Percentiles rank a stretch among this genome's conserved stretches.
These are phyloP conservation scores for Heterohyrax brucei DNA, from an alignment of 2,797 vertebrate genomes.

Conservation along the genomic window DNA sequence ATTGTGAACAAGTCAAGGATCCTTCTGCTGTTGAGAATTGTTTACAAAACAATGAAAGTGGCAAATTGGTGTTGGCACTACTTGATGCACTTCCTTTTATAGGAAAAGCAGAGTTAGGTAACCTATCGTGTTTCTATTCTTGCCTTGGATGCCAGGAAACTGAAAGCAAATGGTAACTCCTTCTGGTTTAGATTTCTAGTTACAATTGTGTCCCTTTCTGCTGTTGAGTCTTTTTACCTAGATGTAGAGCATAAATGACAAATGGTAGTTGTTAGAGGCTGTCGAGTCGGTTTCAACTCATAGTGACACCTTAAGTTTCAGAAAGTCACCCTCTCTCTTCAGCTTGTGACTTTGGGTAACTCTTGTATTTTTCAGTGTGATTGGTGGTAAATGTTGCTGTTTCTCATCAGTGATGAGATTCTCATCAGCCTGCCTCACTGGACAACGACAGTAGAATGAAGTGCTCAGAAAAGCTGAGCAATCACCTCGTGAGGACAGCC, in stretches of 20 bases:
- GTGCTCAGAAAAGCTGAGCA: background rate
- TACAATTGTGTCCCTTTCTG: slow-evolving; percentile 69
- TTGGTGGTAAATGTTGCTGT: background rate
- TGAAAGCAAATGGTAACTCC: slow-evolving; percentile 55
- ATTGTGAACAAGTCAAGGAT: background rate
- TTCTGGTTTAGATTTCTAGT: slow-evolving; percentile 73
- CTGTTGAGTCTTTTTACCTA: slow-evolving; percentile 12
- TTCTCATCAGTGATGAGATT: background rate
- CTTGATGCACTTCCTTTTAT: slow-evolving; percentile 76
- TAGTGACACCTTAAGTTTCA: slow-evolving; percentile 5
- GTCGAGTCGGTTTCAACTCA: no score
- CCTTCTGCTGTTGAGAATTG: slow-evolving; percentile 9
- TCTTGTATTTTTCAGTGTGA: background rate
- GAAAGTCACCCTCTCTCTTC: slow-evolving; percentile 27
- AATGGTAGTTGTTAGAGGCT: background rate
- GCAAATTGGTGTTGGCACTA: background rate
- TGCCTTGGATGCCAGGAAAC: slow-evolving; percentile 69
- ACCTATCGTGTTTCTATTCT: slow-evolving; percentile 72
- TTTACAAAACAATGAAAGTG: slow-evolving; percentile 46
- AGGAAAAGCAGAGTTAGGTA: slow-evolving; percentile 74
- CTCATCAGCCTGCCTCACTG: background rate
- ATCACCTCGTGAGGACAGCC: background rate
- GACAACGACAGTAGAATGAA: slow-evolving; percentile 15
- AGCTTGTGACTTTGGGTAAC: background rate
- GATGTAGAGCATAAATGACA: slow-evolving; percentile 49